Base-by-base conservation (phyloP, 2,888 invertebrate genomes). In the Alitta virens region DNA sequence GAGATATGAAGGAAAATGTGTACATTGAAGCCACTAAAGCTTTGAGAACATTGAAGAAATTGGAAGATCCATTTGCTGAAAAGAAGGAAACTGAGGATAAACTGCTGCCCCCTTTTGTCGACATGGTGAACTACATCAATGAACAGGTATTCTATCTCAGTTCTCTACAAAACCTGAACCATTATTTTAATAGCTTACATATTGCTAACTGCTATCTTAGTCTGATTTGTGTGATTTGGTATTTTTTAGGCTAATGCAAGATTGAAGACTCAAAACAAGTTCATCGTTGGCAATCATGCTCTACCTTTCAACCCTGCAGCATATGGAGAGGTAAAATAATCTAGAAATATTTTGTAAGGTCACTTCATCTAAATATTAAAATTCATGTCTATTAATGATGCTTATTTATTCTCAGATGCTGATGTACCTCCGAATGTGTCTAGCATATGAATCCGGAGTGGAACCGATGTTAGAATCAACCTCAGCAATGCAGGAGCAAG, bases 1-100 rank as follows among this genome's bases (percentile, higher is more conserved):
- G 92, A 51, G 94, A 94, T 78, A 86, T 85, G 64, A 90, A 90
- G 83, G 90, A 89, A 63, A 91, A 91, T 74, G 88, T 91, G 43
- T 87, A 87, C 53, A 85, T 85, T 3, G 91, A 91, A 83, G 90
- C 91, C 0, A 78, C 87, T 33, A 90, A 89, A 82, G 86, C 88
- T 63, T 81, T 94, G 7, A 91, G 92, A 76, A 90, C 90, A 0
- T 87, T 87, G 9, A 66, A 65, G 9, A 67, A 59, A 16, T 3
- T 23, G 3, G 49, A 50, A 7, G 50, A 33, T 7, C 25, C 51
- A 26, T 21, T 21, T n/a, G 18, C 42, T 16, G 26, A 33, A 21
- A 56, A 40, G 9, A 38, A 33, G 14, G 56, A 33, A 7, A n/a
- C n/a, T 1, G 24, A 33, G 1, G 43, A 43, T 9, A 52, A 55